Conservation (phyloP, 2,113 vertebrate genomes). For the Ophthalmolycus amberensis region DNA sequence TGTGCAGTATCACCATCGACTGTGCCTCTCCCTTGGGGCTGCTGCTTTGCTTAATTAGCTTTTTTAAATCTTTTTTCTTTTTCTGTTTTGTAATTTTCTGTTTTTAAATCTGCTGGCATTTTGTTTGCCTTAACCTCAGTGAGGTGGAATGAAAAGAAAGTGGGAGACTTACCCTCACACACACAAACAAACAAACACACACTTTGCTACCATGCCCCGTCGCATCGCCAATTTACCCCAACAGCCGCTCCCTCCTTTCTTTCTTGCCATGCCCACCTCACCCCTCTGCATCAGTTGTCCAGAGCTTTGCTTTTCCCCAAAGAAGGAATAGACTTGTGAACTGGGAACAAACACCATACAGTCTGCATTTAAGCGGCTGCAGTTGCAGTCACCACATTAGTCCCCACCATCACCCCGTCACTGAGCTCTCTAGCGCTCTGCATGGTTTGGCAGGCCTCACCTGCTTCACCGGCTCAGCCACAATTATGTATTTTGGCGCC, state of each 20-base stretch:
- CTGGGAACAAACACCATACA: constrained; percentile 27
- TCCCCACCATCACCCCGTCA: constrained; percentile 18
- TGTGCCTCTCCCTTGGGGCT: constrained; percentile 53
- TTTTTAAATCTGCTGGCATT: constrained; percentile 70
- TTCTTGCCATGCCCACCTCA: constrained; percentile 16
- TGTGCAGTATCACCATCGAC: constrained; percentile 25
- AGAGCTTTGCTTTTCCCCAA: constrained; percentile 21
- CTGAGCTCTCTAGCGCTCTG: constrained; percentile 45
- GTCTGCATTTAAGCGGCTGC: constrained; percentile 13
- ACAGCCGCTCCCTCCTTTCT: not conserved
- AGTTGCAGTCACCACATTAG: constrained; percentile 24
- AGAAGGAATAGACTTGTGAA: constrained; percentile 27
- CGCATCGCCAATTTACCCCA: not conserved
- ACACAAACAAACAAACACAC: not conserved
- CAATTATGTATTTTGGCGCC: not conserved
- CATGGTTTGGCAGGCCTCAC: constrained; percentile 27
- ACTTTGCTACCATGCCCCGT: not conserved
- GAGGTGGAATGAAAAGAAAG: constrained; percentile 5
- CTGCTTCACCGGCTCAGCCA: constrained; percentile 28
- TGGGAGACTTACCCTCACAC: constrained; percentile 20
- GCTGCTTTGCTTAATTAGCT: constrained; percentile 53
- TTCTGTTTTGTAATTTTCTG: constrained; percentile 48
- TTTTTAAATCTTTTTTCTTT: constrained; percentile 31
- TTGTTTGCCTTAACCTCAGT: constrained; percentile 51
- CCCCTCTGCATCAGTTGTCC: constrained; percentile 9